These are phyloP conservation scores for Drosophila nr. medialis DNA, from an alignment of 2,888 invertebrate genomes.

Conservation along the genomic window DNA sequence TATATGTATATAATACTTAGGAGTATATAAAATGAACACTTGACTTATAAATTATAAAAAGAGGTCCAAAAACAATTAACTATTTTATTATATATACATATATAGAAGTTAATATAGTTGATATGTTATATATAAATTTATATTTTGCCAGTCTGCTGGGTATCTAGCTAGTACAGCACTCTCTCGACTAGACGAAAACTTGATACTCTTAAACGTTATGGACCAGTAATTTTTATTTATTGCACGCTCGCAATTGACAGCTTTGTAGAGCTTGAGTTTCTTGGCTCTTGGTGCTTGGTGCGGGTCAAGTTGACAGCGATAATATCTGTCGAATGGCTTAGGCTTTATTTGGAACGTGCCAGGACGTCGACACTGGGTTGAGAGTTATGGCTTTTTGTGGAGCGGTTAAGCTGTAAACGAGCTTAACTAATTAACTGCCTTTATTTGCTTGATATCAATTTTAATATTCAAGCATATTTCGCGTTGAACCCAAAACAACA, in stretches of 20 bases:
- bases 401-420: constrained; percentile 31
- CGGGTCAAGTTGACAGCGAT: constrained; percentile 45
- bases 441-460: constrained; percentile 14
- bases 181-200: constrained; percentile 1
- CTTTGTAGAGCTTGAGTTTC: constrained; percentile 47
- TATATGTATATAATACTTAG: not conserved
- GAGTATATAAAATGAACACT: not conserved
- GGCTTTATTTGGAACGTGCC: constrained; percentile 47
- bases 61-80: not conserved
- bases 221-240: constrained; percentile 74
- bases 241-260: constrained; percentile 69
- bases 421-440: constrained; percentile 45
- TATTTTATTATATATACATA: not conserved
- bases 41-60: too few species aligned
- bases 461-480: constrained; percentile 2
- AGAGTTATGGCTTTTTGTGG: constrained; percentile 22
- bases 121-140: not conserved
- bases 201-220: constrained; percentile 55
- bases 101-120: not conserved
- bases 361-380: constrained; percentile 13
- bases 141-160: not conserved
- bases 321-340: constrained; percentile 52
- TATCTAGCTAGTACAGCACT: constrained; percentile 10
- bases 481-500: not conserved
- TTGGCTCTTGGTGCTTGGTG: constrained; percentile 6